Evolutionary conservation across 2,797 vertebrate genomes (phyloP).

Genomic region (Cetoscarus ocellatus): DNA sequence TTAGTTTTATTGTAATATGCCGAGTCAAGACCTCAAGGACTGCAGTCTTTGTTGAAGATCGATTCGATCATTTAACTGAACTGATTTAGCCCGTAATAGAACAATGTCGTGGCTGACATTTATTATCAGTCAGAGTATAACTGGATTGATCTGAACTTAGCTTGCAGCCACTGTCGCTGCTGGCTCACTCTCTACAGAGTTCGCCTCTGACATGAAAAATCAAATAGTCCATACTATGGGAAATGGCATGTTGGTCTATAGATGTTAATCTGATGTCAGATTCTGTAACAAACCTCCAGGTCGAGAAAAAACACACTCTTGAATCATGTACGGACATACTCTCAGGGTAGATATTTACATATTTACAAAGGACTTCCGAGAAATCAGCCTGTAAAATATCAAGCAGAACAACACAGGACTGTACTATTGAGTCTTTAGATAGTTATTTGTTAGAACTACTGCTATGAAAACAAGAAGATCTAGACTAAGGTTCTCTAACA

Average conservation of each 20-base stretch:
- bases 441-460: too few species aligned
- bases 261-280: neutral
- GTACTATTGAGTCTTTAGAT: too few species aligned
- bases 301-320: neutral
- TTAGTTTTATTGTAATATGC: slow-evolving; percentile 1
- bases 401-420: too few species aligned
- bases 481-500: too few species aligned
- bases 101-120: slow-evolving; percentile 26
- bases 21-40: neutral
- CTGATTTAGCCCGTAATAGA: slow-evolving; percentile 10
- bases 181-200: neutral
- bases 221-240: neutral
- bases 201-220: slow-evolving; percentile 15
- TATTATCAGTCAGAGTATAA: slow-evolving; percentile 26
- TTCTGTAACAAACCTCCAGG: neutral
- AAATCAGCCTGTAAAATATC: too few species aligned
- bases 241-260: neutral
- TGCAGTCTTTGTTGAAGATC: neutral
- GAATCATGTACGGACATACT: too few species aligned
- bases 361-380: too few species aligned
- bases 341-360: too few species aligned
- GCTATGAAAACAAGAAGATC: too few species aligned
- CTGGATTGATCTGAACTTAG: slow-evolving; percentile 13
- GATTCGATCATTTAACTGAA: slow-evolving; percentile 12
- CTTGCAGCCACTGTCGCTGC: neutral